Conservation (phyloP, 2,797 vertebrate genomes). For the Liparis tanakae region DNA sequence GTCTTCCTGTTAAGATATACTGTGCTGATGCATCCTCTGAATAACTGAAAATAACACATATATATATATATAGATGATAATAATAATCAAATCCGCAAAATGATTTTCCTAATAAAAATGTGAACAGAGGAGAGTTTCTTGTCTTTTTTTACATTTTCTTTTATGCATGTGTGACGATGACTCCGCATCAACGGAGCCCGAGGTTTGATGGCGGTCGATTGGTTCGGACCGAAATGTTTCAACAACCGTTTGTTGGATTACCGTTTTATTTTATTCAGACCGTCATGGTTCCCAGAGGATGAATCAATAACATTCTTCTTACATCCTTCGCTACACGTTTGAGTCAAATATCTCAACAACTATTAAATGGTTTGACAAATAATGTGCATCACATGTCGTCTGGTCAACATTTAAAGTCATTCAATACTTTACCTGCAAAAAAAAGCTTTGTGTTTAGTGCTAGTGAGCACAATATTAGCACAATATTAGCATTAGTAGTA, state of each 20-base stretch:
- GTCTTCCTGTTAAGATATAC: constrained; percentile 93
- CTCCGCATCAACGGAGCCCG: neutral
- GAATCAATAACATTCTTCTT: neutral
- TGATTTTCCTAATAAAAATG: constrained; percentile 86
- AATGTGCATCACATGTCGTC: neutral
- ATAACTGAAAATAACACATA: constrained; percentile 78
- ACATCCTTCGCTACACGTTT: too few relatives aligned
- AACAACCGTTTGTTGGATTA: neutral
- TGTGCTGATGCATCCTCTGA: constrained; percentile 85
- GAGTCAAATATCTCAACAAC: neutral
- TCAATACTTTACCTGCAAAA: constrained; percentile 1
- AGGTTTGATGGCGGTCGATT: neutral
- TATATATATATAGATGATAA: constrained; percentile 65
- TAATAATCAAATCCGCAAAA: constrained; percentile 83
- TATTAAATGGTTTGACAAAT: neutral
- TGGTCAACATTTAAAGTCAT: neutral
- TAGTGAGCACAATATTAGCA: neutral
- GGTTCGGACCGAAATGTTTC: neutral
- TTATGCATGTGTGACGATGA: neutral
- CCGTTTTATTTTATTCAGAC: neutral
- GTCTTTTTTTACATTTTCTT: neutral
- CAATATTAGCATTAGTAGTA: neutral
- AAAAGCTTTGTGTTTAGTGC: neutral
- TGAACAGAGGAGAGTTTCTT: constrained; percentile 61
- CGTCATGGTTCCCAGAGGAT: neutral